phyloP scores from a whole-genome alignment of 2,888 invertebrate genomes.

The Archips crataeganus region DNA sequence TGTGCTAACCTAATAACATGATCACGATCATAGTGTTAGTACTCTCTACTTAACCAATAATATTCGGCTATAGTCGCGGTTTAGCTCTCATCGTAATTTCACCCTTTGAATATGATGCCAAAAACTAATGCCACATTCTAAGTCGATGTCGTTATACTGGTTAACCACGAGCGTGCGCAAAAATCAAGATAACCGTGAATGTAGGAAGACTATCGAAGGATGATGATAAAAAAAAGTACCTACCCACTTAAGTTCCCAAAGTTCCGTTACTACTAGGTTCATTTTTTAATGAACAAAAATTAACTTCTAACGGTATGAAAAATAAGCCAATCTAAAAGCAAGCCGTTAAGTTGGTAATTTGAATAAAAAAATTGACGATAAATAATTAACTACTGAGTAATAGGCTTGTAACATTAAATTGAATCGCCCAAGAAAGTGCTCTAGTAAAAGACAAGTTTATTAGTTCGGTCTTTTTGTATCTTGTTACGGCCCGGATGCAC shows the following conservation, averaged over 20 bases:
- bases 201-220: no score
- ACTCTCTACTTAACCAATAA: background rate
- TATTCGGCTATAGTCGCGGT: background rate
- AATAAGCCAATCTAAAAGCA: background rate
- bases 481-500: slow-evolving; percentile 16
- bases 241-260: no score
- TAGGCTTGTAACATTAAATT: slow-evolving; percentile 37
- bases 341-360: slow-evolving; percentile 7
- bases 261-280: no score
- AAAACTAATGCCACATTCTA: no score
- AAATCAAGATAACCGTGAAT: no score
- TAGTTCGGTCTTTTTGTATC: slow-evolving; percentile 29
- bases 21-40: background rate
- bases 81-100: background rate
- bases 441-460: slow-evolving; percentile 32
- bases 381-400: slow-evolving; percentile 35
- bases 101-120: background rate
- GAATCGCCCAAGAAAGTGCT: slow-evolving; percentile 36
- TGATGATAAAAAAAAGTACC: no score
- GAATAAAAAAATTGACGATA: slow-evolving; percentile 22
- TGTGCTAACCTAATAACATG: slow-evolving; percentile 12
- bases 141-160: no score
- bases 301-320: background rate
- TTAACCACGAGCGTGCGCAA: no score
- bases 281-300: no score